Evolutionary conservation across 1,140 invertebrate species (phyloP), one percentile per base, ranked within the genome.

Genomic region (Anastatus disparis): DNA sequence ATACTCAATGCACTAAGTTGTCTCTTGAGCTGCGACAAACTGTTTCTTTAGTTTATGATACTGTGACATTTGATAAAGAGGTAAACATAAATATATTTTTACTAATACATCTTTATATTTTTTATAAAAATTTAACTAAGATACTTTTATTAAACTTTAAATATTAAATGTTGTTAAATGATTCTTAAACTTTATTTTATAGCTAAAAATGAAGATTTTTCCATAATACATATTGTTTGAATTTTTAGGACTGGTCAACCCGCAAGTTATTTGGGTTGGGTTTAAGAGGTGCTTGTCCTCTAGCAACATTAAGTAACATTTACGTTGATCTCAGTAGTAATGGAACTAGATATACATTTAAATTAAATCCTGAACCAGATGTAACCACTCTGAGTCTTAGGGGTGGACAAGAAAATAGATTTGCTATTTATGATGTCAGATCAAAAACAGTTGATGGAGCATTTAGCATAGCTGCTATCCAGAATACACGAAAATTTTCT

Each of bases 21-120:
- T 88, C 89, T 12, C 79, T 96, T 55, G 94, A 97, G 84, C 86
- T 97, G 9, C 91, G 89, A 58, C 94, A 96, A 81, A 93, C 93
- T 27, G 90, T 97, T 38, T 92, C 94, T 52, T 87, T 97, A 62
- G 93, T 97, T 8, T 95, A 96, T 86, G 95, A 97, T 84, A 89
- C 90, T 22, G 80, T 87, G 83, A 42, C 74, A 20, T 78, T 81
- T 56, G 73, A 73, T 53, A 74, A 74, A 44, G 79, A 84, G 75
- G 83, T 84, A 78, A 50, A 40, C 2, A 59, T 10, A 52, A 15
- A 48, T 8, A 48, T 55, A 10, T 31, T 31, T 55, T 15, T 17
- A 35, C 15, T 9, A 9, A 44, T 44, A 44, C 10, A 53, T 15
- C 31, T 55, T 35, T 55, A 48, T 50, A 22, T 48, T 66, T 29